Evolutionary conservation across 2,113 vertebrate genomes (phyloP), one percentile per base, ranked within the genome.

Genomic region (Phainopepla nitens): DNA sequence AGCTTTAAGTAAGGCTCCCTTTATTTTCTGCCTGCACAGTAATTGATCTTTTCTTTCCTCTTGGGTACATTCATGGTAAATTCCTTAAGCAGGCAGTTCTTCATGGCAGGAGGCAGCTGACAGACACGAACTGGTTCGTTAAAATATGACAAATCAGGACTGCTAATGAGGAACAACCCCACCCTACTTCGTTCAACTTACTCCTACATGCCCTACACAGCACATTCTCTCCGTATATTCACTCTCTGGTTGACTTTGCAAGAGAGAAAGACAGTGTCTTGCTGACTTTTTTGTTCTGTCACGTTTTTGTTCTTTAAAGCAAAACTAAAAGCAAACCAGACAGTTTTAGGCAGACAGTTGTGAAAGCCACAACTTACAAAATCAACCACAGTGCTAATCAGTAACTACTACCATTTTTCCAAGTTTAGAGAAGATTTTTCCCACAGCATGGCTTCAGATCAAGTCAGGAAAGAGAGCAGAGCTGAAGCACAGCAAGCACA

Each of bases 1-100:
- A 96, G 93, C 92, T 93, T 94, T 82, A 90, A 82, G 85, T 94
- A 92, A 96, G 92, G 88, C 70, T 97, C 77, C 76, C 80, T 93
- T 94, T 92, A 91, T 72, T 91, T 93, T 89, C 95, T 0, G 47
- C 93, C 94, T 88, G 80, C 87, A 87, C 36, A 89, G 79, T 42
- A 91, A 79, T 20, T 56, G n/a, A 41, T 41, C 39, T 50, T 62
- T 86, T 35, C 57, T 51, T 10, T 31, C 56, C 61, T 95, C 77
- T 42, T 87, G 58, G 77, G 71, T 33, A 87, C 42, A 89, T 24
- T 87, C 41, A 78, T 10, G n/a, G 66, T 53, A 80, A 93, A 88
- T 65, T 76, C 53, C 66, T 69, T 49, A 89, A 64, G 58, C 73
- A 92, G 42, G 62, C 33, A 85, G 93, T 44, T 27, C 47, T 91